phyloP scores from a whole-genome alignment of 2,113 vertebrate species.

The Amia ocellicauda region DNA sequence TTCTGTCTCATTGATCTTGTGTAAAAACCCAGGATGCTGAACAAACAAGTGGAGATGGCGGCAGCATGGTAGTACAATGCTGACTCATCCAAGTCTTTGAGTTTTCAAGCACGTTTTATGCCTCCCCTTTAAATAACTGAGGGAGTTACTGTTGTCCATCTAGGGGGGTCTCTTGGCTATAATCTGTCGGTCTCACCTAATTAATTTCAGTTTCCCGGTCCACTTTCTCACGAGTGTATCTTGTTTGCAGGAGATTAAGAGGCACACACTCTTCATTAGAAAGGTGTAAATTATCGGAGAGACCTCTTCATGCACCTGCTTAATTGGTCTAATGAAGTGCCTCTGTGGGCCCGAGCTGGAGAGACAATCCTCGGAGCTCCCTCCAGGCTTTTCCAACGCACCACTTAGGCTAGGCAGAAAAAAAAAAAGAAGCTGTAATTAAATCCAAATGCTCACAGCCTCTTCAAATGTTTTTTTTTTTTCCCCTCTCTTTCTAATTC shows the following conservation, averaged over 20 bases:
- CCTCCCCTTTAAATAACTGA: conserved; percentile 33
- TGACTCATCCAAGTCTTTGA: conserved; percentile 13
- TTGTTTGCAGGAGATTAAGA: conserved; percentile 92
- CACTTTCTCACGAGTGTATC: conserved; percentile 79
- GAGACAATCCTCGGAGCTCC: conserved; percentile 56
- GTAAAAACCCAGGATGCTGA: no score
- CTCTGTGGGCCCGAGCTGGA: conserved; percentile 66
- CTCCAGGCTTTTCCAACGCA: conserved; percentile 45
- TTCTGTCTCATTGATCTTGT: no score
- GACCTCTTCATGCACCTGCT: conserved; percentile 83
- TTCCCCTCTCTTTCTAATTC: no score
- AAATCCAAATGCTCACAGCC: conserved; percentile 7
- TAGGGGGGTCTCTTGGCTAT: conserved; percentile 73
- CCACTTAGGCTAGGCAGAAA: conserved; percentile 5
- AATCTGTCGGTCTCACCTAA: conserved; percentile 87
- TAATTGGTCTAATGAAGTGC: conserved; percentile 87
- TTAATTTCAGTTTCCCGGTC: conserved; percentile 85
- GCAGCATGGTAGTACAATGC: neutral
- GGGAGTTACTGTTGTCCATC: conserved; percentile 72
- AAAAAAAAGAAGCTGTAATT: conserved; percentile 16
- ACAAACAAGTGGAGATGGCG: no score
- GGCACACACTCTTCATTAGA: conserved; percentile 82
- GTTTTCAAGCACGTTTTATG: no score
- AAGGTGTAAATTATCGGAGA: conserved; percentile 87
- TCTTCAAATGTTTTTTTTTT: conserved; percentile 1